These are phyloP conservation scores for Philereme vetulata DNA, from an alignment of 2,888 invertebrate genomes.

Conservation along the genomic window DNA sequence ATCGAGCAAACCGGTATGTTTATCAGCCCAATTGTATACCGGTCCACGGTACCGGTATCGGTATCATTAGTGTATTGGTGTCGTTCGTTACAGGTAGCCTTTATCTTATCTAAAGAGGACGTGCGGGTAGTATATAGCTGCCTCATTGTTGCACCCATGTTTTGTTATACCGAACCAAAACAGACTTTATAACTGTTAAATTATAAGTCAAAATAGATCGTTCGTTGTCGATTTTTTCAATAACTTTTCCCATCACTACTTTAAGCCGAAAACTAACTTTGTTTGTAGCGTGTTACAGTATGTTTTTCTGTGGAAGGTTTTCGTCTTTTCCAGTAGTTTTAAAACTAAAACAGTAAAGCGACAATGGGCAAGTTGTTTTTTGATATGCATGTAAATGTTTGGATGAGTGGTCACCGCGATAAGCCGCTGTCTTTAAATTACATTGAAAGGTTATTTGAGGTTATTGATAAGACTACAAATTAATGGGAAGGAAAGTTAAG, in stretches of 20 bases:
- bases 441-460: constrained; percentile 41
- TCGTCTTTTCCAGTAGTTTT: constrained; percentile 73
- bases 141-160: constrained; percentile 65
- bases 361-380: constrained; percentile 77
- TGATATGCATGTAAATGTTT: constrained; percentile 81
- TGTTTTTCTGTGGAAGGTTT: constrained; percentile 40
- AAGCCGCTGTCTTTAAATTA: constrained; percentile 50
- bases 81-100: constrained; percentile 74
- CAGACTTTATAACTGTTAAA: constrained; percentile 11
- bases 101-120: constrained; percentile 84
- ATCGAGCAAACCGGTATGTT: constrained; percentile 62
- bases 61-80: constrained; percentile 78
- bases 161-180: constrained; percentile 16
- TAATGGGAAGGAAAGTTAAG: constrained; percentile 16
- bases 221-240: constrained; percentile 44
- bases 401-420: constrained; percentile 74
- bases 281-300: constrained; percentile 34
- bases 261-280: constrained; percentile 38
- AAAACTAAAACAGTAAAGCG: constrained; percentile 61
- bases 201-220: constrained; percentile 39
- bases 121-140: constrained; percentile 77
- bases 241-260: constrained; percentile 51
- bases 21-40: constrained; percentile 70
- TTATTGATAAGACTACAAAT: constrained; percentile 33
- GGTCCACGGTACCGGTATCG: constrained; percentile 60